A percentile compares a stretch with the other conserved stretches of the same genome.
Evolutionary conservation across 2,797 vertebrate species (phyloP).

Genomic region (Uromys caudimaculatus): DNA sequence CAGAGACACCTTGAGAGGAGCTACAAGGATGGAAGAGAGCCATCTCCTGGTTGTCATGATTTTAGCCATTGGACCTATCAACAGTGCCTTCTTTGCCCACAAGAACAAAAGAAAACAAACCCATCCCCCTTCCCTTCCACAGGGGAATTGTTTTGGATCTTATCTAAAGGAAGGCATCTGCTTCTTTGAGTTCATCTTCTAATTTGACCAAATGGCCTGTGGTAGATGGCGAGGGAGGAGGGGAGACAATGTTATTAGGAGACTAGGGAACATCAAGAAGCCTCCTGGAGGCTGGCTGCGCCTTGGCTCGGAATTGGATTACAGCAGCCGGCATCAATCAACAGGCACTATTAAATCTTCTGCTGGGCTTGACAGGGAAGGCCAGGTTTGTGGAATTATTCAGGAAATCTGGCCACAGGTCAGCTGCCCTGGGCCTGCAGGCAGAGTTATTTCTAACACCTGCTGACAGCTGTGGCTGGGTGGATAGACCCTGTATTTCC

Average conservation of each 20-base stretch:
- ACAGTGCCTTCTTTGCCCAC: background rate
- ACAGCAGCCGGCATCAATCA: constrained; percentile 60
- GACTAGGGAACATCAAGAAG: constrained; percentile 66
- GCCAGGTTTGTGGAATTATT: constrained; percentile 50
- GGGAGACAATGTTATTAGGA: constrained; percentile 80
- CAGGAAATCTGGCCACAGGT: constrained; percentile 23
- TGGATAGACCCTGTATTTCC: constrained; percentile 66
- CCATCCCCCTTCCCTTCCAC: background rate
- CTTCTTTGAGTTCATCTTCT: constrained; percentile 72
- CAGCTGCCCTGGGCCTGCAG: background rate
- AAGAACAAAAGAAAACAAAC: constrained; percentile 34
- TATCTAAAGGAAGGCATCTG: constrained; percentile 80
- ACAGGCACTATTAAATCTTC: constrained; percentile 62
- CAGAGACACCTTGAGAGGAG: background rate
- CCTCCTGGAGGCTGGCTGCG: constrained; percentile 48
- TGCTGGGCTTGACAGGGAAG: constrained; percentile 22
- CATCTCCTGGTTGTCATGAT: background rate
- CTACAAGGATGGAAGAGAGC: background rate
- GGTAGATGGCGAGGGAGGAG: constrained; percentile 70
- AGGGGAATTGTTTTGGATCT: constrained; percentile 59
- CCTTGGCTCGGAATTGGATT: constrained; percentile 75
- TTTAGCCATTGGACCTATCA: background rate
- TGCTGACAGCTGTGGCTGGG: background rate
- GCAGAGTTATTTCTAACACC: constrained; percentile 51
- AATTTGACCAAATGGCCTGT: constrained; percentile 79